Evolutionary conservation across 2,113 vertebrate genomes (phyloP).

Genomic region (Syngnathus scovelli): DNA sequence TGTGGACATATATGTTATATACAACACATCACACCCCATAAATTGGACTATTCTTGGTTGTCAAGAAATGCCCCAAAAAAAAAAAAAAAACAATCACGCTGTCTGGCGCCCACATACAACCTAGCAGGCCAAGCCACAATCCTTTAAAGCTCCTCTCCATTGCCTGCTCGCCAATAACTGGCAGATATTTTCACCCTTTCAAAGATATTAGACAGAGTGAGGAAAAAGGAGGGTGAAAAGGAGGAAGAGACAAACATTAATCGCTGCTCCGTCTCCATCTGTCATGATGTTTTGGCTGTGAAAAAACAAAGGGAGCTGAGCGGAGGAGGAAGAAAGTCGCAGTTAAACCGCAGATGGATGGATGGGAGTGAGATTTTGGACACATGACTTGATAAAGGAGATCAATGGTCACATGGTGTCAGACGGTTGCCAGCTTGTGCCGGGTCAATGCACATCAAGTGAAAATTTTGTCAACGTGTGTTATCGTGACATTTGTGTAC

Average conservation of each 20-base stretch:
- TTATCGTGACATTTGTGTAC: constrained; percentile 17
- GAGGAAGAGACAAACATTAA: constrained; percentile 56
- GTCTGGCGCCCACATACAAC: constrained; percentile 52
- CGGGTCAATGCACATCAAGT: constrained; percentile 25
- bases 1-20: neutral
- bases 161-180: constrained; percentile 45
- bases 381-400: constrained; percentile 48
- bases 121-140: constrained; percentile 32
- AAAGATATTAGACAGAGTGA: constrained; percentile 55
- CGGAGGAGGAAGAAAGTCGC: constrained; percentile 48
- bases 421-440: constrained; percentile 26
- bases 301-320: constrained; percentile 44
- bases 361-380: constrained; percentile 33
- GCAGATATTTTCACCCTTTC: constrained; percentile 44
- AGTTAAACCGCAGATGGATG: constrained; percentile 53
- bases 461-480: constrained; percentile 12
- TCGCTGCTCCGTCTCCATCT: constrained; percentile 56
- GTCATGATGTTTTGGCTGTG: constrained; percentile 50
- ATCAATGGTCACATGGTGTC: constrained; percentile 32
- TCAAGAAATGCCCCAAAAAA: constrained; percentile 23
- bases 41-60: constrained; percentile 4
- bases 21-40: neutral
- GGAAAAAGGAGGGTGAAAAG: constrained; percentile 49
- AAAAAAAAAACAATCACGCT: constrained; percentile 19
- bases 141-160: constrained; percentile 38